Conservation (phyloP, 2,113 vertebrate species). For the Chaenocephalus aceratus region DNA sequence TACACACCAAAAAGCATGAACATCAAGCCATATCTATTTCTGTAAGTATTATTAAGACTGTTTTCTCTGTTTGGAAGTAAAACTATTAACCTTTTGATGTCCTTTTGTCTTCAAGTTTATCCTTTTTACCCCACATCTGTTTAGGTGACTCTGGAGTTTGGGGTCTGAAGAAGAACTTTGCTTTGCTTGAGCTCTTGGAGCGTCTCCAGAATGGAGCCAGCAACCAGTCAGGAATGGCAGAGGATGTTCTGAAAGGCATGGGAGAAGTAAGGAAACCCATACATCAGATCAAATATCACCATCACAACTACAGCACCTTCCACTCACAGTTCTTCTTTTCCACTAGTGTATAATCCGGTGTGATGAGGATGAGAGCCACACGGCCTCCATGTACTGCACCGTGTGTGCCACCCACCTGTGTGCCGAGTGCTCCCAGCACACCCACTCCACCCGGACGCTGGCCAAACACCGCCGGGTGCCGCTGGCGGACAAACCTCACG, state of each 20-base stretch:
- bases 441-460: constrained; percentile 97
- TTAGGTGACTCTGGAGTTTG: constrained; percentile 97
- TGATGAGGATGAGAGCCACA: constrained; percentile 95
- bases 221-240: constrained; percentile 89
- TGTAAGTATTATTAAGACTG: neutral
- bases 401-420: constrained; percentile 98
- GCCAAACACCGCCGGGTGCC: constrained; percentile 96
- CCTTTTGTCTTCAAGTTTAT: neutral
- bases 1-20: no score
- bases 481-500: constrained; percentile 97
- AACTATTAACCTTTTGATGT: no score
- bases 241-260: constrained; percentile 90
- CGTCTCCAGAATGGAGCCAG: constrained; percentile 94
- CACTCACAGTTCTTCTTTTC: neutral
- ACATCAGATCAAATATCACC: neutral
- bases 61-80: neutral
- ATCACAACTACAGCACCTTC: neutral
- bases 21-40: neutral
- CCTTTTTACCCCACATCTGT: neutral
- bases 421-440: constrained; percentile 94
- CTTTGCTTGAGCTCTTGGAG: constrained; percentile 95
- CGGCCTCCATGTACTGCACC: constrained; percentile 96
- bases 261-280: constrained; percentile 88
- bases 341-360: constrained; percentile 92
- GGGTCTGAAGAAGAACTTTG: constrained; percentile 99